Percentiles rank a stretch among this genome's conserved stretches.
Evolutionary conservation across 2,888 invertebrate species (phyloP).

Genomic region (Agrochola lychnidis): DNA sequence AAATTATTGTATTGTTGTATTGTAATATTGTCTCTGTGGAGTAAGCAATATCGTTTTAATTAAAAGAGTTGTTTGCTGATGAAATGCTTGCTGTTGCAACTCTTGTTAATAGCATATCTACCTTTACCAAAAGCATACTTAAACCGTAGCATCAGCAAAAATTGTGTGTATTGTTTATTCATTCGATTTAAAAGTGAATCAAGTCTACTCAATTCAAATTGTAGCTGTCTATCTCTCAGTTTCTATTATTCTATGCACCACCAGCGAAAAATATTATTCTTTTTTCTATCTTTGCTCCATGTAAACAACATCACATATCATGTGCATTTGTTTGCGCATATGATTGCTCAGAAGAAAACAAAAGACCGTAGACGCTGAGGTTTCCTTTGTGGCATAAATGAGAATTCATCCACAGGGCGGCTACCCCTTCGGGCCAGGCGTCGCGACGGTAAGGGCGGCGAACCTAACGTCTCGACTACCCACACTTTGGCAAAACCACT

Average conservation of each 20-base stretch:
- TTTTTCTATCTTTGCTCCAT: slow-evolving; percentile 29
- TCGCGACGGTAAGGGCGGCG: slow-evolving; percentile 70
- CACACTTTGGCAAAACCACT: slow-evolving; percentile 51
- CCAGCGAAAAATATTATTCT: slow-evolving; percentile 7
- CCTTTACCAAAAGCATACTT: background rate
- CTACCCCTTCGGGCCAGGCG: slow-evolving; percentile 55
- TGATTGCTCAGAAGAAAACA: slow-evolving; percentile 52
- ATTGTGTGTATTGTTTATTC: background rate
- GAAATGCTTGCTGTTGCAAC: background rate
- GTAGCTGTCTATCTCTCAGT: background rate
- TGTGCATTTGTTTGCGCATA: slow-evolving; percentile 47
- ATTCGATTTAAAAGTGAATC: background rate
- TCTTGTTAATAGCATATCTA: background rate
- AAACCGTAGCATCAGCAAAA: background rate
- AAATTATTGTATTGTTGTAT: background rate
- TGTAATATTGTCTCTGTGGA: background rate
- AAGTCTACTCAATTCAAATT: background rate
- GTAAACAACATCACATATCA: slow-evolving; percentile 33
- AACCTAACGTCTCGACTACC: slow-evolving; percentile 64
- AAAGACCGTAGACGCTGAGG: slow-evolving; percentile 54
- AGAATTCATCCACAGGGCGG: slow-evolving; percentile 56
- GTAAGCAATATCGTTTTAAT: slow-evolving; percentile 14
- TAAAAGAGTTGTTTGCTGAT: slow-evolving; percentile 5
- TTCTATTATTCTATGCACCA: slow-evolving; percentile 1
- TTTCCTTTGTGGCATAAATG: slow-evolving; percentile 58